These are phyloP conservation scores for Orestias chungarensis DNA, from an alignment of 2,797 vertebrate species.

Conservation along the genomic window DNA sequence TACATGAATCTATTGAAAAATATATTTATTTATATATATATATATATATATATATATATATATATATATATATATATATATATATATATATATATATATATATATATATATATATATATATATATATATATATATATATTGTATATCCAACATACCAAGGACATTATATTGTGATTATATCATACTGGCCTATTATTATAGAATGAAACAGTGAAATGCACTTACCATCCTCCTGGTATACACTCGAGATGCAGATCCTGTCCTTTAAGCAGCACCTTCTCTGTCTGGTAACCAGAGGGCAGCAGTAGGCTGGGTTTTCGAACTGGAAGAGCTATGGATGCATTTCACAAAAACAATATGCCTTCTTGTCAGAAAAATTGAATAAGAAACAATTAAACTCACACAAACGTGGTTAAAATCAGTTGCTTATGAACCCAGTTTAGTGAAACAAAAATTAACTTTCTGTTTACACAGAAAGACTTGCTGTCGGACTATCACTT, in stretches of 20 bases:
- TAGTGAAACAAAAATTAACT: background rate
- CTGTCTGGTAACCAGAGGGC: slow-evolving; percentile 83
- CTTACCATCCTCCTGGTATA: slow-evolving; percentile 93
- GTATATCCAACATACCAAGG: background rate
- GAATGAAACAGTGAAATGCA: slow-evolving; percentile 43
- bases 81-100: no score
- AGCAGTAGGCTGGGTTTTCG: slow-evolving; percentile 87
- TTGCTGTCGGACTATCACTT: slow-evolving; percentile 37
- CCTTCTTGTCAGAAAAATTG: slow-evolving; percentile 11
- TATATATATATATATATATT: no score
- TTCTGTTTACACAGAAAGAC: background rate
- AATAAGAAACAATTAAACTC: slow-evolving; percentile 13
- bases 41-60: no score
- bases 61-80: no score
- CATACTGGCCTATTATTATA: background rate
- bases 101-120: no score
- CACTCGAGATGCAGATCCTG: slow-evolving; percentile 88
- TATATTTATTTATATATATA: no score
- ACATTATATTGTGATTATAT: background rate
- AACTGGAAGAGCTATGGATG: slow-evolving; percentile 78
- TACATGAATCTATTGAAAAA: background rate
- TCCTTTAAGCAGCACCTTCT: slow-evolving; percentile 83
- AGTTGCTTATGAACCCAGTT: slow-evolving; percentile 10
- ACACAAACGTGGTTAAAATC: background rate
- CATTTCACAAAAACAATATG: slow-evolving; percentile 11